Conservation (phyloP, 2,797 vertebrate genomes). For the Arnoldichthys spilopterus region DNA sequence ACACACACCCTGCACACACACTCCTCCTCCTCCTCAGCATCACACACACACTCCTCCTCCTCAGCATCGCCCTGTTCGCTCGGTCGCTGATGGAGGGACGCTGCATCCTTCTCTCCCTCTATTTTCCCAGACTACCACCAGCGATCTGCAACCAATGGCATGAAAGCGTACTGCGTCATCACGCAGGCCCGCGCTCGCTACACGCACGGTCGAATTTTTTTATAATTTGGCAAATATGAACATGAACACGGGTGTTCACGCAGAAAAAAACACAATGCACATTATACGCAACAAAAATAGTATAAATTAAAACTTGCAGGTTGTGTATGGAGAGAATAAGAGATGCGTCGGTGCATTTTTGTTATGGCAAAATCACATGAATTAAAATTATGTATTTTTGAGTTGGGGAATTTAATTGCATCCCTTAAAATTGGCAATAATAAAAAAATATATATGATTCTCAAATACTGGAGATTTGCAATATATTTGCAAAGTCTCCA, state of each 20-base stretch:
- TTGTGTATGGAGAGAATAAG: too few species aligned
- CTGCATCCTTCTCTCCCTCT: constrained; percentile 50
- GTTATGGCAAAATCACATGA: too few species aligned
- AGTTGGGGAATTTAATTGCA: too few species aligned
- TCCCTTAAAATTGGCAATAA: too few species aligned
- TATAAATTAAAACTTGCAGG: too few species aligned
- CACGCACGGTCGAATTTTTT: neutral
- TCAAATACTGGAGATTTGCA: too few species aligned
- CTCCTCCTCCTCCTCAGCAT: neutral
- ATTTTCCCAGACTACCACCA: constrained; percentile 45
- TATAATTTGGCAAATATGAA: neutral
- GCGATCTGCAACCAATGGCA: constrained; percentile 56
- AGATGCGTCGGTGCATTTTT: too few species aligned
- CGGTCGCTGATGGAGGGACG: constrained; percentile 49
- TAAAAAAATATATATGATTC: too few species aligned
- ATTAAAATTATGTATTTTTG: too few species aligned
- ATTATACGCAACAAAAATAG: too few species aligned
- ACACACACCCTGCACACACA: constrained; percentile 12
- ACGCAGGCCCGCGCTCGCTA: neutral
- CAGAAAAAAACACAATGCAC: too few species aligned
- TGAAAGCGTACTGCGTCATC: constrained; percentile 27
- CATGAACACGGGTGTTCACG: neutral
- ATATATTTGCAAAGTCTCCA: too few species aligned
- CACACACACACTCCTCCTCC: neutral
- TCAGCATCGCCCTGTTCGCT: constrained; percentile 35